Evolutionary conservation across 2,797 vertebrate genomes (phyloP).

Genomic region (Epinephelus coioides): DNA sequence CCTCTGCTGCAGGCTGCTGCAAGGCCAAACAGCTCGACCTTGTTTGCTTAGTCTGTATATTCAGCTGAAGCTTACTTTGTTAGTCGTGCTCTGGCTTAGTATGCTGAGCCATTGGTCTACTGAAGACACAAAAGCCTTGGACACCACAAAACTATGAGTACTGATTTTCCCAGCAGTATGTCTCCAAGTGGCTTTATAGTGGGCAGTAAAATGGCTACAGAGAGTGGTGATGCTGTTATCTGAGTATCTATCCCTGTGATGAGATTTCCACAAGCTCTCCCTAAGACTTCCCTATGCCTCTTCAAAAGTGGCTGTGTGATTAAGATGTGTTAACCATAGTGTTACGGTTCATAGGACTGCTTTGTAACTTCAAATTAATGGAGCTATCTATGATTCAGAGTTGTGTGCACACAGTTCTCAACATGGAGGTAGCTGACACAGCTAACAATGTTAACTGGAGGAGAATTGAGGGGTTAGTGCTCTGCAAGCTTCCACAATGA

Average conservation of each 20-base stretch:
- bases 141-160: not conserved
- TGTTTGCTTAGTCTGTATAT: slow-evolving; percentile 30
- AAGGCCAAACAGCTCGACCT: slow-evolving; percentile 32
- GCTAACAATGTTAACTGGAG: too few relatives aligned
- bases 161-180: too few relatives aligned
- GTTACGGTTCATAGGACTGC: not conserved
- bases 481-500: too few relatives aligned
- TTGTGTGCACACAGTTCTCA: too few relatives aligned
- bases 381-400: too few relatives aligned
- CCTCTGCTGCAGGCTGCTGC: slow-evolving; percentile 10
- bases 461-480: too few relatives aligned
- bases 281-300: slow-evolving; percentile 9
- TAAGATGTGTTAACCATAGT: not conserved
- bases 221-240: not conserved
- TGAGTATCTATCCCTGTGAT: slow-evolving; percentile 7
- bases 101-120: slow-evolving; percentile 21
- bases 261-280: slow-evolving; percentile 8
- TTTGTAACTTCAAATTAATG: not conserved
- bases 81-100: slow-evolving; percentile 32
- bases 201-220: slow-evolving; percentile 1
- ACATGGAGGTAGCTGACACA: too few relatives aligned
- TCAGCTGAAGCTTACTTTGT: slow-evolving; percentile 33
- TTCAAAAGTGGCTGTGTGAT: not conserved
- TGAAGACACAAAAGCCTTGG: slow-evolving; percentile 14
- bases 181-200: slow-evolving; percentile 4